Evolutionary conservation across 64 coral and sea anemone genomes (phyloP).

Genomic region (Acropora yongei): DNA sequence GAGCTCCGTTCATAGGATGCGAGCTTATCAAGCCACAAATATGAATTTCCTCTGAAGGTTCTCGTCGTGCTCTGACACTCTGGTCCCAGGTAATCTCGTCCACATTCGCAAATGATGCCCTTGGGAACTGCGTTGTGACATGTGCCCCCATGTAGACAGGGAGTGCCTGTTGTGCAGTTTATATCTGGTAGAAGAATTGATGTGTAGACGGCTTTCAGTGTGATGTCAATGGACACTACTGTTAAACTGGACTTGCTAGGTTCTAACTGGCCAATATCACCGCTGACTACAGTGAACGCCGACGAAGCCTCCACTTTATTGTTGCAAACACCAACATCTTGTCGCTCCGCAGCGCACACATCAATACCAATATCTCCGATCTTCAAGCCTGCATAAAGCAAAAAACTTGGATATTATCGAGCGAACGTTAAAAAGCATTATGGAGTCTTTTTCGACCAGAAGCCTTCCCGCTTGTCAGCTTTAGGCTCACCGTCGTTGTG

Average conservation of each 20-base stretch:
- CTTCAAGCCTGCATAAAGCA: conserved; percentile 53
- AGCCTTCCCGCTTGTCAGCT: too few relatives aligned
- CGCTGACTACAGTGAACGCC: conserved; percentile 82
- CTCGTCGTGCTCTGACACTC: conserved; percentile 83
- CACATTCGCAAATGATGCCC: conserved; percentile 89
- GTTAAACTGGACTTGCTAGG: conserved; percentile 1
- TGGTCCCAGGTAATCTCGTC: conserved; percentile 64
- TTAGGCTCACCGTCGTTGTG: too few relatives aligned
- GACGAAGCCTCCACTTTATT: conserved; percentile 70
- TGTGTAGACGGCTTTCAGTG: conserved; percentile 37
- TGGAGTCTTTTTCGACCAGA: too few relatives aligned
- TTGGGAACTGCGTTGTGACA: conserved; percentile 77
- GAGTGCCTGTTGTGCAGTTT: conserved; percentile 39
- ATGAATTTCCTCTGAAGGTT: conserved; percentile 89
- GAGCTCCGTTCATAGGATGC: conserved; percentile 72
- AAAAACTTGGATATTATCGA: too few relatives aligned
- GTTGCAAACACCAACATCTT: conserved; percentile 64
- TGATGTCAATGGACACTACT: conserved; percentile 77
- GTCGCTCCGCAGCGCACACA: conserved; percentile 78
- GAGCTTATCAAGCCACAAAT: conserved; percentile 76
- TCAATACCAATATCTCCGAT: conserved; percentile 88
- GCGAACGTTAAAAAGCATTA: too few relatives aligned
- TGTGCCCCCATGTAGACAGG: conserved; percentile 87
- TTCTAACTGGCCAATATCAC: conserved; percentile 77
- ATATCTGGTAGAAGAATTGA: conserved; percentile 16